These are phyloP conservation scores for Nothobranchius kuhntae DNA, from an alignment of 2,113 vertebrate genomes.

Conservation along the genomic window DNA sequence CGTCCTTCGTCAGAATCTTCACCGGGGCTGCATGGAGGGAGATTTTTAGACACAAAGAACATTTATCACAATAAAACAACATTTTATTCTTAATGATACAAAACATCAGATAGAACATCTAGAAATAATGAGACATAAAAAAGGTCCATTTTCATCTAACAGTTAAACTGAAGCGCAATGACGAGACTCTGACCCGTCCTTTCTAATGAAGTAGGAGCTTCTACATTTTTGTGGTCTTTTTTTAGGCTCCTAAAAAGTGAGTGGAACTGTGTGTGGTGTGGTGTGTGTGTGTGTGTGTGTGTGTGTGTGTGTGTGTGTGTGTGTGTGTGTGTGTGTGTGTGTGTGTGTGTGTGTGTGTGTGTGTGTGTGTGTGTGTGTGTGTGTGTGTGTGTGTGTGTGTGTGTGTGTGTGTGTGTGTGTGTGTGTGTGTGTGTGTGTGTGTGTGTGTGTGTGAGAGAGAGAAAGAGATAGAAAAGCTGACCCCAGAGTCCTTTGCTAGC, in stretches of 20 bases:
- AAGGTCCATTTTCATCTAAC: conserved; percentile 13
- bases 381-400: background rate
- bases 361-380: no score
- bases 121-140: conserved; percentile 21
- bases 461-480: conserved; percentile 40
- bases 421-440: conserved; percentile 4
- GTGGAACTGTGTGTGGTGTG: conserved; percentile 18
- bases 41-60: background rate
- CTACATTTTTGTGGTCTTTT: conserved; percentile 32
- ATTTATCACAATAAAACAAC: no score
- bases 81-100: no score
- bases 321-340: no score
- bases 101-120: conserved; percentile 5
- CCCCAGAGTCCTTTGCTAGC: conserved; percentile 58
- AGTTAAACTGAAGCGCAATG: conserved; percentile 54
- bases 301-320: no score
- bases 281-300: no score
- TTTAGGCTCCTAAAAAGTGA: background rate
- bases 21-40: conserved; percentile 8
- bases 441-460: conserved; percentile 5
- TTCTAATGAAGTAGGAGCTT: conserved; percentile 58
- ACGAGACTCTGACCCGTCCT: conserved; percentile 48
- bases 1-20: background rate
- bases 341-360: no score
- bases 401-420: conserved; percentile 16